Conservation (phyloP, 2,888 invertebrate species). For the Cheilosia vernalis region DNA sequence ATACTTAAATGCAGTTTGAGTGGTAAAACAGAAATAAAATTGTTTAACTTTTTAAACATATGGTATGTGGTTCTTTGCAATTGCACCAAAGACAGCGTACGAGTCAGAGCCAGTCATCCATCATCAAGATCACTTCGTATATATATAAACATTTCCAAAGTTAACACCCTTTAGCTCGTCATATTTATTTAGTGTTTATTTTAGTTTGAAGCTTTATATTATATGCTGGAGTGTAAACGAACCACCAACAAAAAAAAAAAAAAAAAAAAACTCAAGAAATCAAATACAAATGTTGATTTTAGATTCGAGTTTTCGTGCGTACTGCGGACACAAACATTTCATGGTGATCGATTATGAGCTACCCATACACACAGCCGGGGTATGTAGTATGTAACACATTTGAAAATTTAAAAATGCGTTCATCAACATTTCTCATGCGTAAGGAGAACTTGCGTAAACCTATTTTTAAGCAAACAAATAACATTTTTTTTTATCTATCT, state of each 20-base stretch:
- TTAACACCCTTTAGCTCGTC: conserved; percentile 26
- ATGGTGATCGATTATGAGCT: conserved; percentile 44
- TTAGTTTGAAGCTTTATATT: conserved; percentile 35
- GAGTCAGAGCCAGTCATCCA: conserved; percentile 3
- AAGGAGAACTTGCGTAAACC: conserved; percentile 42
- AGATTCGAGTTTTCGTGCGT: conserved; percentile 29
- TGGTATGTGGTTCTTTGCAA: background rate
- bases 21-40: conserved; percentile 2
- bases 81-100: background rate
- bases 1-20: conserved; percentile 11
- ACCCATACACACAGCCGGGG: conserved; percentile 10
- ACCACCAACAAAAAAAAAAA: background rate
- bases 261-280: conserved; percentile 1
- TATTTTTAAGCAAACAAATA: conserved; percentile 56
- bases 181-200: conserved; percentile 41
- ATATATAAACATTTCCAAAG: conserved; percentile 19
- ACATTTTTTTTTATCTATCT: conserved; percentile 39
- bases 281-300: conserved; percentile 43
- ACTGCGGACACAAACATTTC: conserved; percentile 20
- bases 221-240: background rate
- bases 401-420: conserved; percentile 35
- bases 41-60: conserved; percentile 4
- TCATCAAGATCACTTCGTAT: conserved; percentile 32
- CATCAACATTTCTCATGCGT: conserved; percentile 40
- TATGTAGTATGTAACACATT: conserved; percentile 19